phyloP scores from a whole-genome alignment of 2,113 vertebrate genomes.

The Siphamia tubifer region DNA sequence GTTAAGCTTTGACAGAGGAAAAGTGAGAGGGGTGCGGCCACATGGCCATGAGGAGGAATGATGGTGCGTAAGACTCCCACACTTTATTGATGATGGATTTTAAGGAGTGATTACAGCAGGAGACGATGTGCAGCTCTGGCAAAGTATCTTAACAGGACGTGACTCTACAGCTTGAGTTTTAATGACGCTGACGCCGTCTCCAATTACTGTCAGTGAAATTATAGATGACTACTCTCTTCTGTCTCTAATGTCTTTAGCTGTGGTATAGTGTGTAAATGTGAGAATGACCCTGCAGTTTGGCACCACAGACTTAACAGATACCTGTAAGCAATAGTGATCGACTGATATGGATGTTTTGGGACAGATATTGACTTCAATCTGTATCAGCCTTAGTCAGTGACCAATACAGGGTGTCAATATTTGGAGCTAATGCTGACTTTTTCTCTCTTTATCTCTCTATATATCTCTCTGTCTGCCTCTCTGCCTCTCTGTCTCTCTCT shows the following conservation, averaged over 20 bases:
- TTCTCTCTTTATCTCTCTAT: too few relatives aligned
- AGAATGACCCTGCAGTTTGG: neutral
- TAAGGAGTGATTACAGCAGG: conserved; percentile 14
- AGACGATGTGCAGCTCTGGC: neutral
- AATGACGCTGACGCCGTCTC: neutral
- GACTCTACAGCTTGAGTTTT: neutral
- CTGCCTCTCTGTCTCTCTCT: too few relatives aligned
- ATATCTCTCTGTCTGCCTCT: too few relatives aligned
- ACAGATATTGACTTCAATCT: too few relatives aligned
- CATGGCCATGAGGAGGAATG: conserved; percentile 22
- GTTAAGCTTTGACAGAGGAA: conserved; percentile 19
- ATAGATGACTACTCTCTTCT: neutral
- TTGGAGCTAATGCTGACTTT: too few relatives aligned
- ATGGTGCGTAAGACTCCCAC: conserved; percentile 8
- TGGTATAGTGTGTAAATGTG: neutral
- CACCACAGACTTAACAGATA: too few relatives aligned
- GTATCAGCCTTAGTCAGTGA: too few relatives aligned
- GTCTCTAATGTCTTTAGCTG: neutral
- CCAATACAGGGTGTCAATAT: too few relatives aligned
- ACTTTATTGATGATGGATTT: conserved; percentile 38
- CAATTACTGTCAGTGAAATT: neutral
- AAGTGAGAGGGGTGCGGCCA: conserved; percentile 38
- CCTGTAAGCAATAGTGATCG: too few relatives aligned
- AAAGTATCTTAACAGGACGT: neutral
- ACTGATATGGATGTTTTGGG: too few relatives aligned